These are phyloP conservation scores for Anthopleura xanthogrammica DNA, from an alignment of 92 coral and sea anemone species.

Conservation along the genomic window DNA sequence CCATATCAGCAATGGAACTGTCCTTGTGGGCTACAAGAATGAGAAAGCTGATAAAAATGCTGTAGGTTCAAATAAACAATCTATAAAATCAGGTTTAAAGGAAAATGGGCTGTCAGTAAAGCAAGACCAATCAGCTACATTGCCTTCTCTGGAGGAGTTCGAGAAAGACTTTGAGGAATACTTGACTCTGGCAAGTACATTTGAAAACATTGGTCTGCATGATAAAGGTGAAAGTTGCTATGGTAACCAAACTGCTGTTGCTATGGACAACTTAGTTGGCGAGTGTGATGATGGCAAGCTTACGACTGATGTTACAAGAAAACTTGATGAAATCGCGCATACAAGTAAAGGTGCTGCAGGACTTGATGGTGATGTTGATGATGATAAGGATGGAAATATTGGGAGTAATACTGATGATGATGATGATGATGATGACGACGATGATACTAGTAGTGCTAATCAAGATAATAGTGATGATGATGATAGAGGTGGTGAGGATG, in stretches of 20 bases:
- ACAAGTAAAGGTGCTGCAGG: neutral
- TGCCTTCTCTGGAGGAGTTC: constrained; percentile 61
- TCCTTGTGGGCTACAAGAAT: neutral
- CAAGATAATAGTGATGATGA: neutral
- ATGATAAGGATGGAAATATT: neutral
- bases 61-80: neutral
- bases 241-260: neutral
- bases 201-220: neutral
- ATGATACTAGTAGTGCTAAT: neutral
- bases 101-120: neutral
- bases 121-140: neutral
- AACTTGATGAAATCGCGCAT: neutral
- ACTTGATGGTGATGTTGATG: neutral
- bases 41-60: neutral
- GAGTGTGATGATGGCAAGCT: neutral
- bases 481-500: constrained; percentile 3
- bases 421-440: neutral
- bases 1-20: neutral
- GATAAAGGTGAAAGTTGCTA: neutral
- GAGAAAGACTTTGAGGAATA: constrained; percentile 64
- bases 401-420: neutral
- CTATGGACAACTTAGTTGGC: neutral
- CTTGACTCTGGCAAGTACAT: constrained; percentile 11
- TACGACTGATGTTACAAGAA: neutral
- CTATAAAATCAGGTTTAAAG: neutral